Evolutionary conservation across 2,113 vertebrate species (phyloP).

Genomic region (Anolis carolinensis): DNA sequence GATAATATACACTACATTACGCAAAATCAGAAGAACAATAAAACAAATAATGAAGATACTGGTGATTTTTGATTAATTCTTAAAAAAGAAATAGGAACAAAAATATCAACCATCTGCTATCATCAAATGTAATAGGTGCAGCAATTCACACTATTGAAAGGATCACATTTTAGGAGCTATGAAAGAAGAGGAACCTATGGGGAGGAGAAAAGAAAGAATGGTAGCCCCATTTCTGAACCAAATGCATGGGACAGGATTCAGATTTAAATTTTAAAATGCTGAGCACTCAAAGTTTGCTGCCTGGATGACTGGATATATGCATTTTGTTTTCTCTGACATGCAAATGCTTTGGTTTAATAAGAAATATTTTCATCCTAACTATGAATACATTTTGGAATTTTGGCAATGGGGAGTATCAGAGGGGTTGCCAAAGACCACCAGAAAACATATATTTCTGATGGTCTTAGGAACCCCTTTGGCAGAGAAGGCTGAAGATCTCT

Average conservation of each 20-base stretch:
- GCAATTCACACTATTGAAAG: background rate
- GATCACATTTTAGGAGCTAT: background rate
- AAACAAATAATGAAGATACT: background rate
- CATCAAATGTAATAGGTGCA: background rate
- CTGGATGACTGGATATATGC: background rate
- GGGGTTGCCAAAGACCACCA: too few species aligned
- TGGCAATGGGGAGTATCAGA: too few species aligned
- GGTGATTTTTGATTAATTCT: background rate
- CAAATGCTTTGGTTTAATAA: background rate
- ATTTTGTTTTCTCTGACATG: background rate
- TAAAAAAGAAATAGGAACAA: background rate
- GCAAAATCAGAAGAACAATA: too few species aligned
- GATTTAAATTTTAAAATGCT: too few species aligned
- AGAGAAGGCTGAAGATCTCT: too few species aligned
- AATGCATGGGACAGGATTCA: background rate
- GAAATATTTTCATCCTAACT: background rate
- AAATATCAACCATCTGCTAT: background rate
- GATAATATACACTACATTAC: too few species aligned
- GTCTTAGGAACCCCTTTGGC: too few species aligned
- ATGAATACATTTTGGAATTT: background rate
- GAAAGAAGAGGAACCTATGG: background rate
- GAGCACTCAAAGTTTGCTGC: too few species aligned
- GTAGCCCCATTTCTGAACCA: too few species aligned
- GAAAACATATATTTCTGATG: too few species aligned
- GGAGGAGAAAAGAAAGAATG: too few species aligned